Percentiles rank a stretch among this genome's conserved stretches.
Evolutionary conservation across 2,888 invertebrate genomes (phyloP).

Genomic region (Troides oblongomaculatus): DNA sequence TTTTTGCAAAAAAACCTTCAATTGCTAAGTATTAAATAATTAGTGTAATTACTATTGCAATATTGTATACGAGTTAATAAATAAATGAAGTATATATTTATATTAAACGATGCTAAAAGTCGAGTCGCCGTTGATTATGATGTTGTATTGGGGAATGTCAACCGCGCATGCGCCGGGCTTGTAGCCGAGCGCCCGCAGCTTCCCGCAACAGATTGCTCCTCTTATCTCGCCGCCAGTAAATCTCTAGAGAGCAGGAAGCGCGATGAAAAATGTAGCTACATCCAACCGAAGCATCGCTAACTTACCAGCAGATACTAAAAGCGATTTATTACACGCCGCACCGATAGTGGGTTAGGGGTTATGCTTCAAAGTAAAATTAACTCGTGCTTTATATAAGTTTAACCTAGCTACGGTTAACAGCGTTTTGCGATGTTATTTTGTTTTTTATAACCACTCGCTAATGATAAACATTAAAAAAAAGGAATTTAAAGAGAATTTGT

Average conservation of each 20-base stretch:
- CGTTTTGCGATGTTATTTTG: background rate
- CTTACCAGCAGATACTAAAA: conserved; percentile 40
- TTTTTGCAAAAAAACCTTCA: background rate
- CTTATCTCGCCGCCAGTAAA: conserved; percentile 52
- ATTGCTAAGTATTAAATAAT: background rate
- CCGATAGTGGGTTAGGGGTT: conserved; percentile 39
- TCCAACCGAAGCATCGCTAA: conserved; percentile 36
- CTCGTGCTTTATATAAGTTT: conserved; percentile 20
- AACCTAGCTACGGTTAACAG: conserved; percentile 13
- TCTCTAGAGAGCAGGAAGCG: conserved; percentile 51
- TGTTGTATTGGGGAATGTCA: conserved; percentile 20
- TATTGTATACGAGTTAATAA: background rate
- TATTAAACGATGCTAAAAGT: background rate
- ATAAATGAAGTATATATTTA: no score
- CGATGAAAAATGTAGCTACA: conserved; percentile 55
- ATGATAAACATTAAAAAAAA: background rate
- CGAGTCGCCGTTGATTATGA: conserved; percentile 4
- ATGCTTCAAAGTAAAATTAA: conserved; percentile 25
- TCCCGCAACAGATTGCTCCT: conserved; percentile 44
- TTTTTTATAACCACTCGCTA: background rate
- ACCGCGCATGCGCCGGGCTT: conserved; percentile 14
- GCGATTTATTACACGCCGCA: conserved; percentile 39
- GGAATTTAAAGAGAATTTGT: no score
- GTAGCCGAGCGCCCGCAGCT: conserved; percentile 18
- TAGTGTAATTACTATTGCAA: background rate